phyloP scores from a whole-genome alignment of 2,888 invertebrate species.

The Omphaloscelis lunosa region DNA sequence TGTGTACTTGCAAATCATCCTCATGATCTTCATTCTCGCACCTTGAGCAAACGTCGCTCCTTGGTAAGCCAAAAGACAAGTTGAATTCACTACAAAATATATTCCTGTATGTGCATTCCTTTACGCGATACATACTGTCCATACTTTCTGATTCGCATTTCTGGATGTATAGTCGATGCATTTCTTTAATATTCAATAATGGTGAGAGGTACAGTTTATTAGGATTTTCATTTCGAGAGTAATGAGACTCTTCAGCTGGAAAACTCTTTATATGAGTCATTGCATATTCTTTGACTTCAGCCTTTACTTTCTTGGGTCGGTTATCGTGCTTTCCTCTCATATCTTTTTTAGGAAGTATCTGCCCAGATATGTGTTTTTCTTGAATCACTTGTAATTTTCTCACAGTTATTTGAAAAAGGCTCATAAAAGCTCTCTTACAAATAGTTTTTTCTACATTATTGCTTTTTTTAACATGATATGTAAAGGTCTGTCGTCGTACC shows the following conservation, averaged over 20 bases:
- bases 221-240: slow-evolving; percentile 1
- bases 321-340: not conserved
- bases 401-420: not conserved
- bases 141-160: slow-evolving; percentile 11
- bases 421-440: not conserved
- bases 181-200: slow-evolving; percentile 11
- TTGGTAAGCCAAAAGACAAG: slow-evolving; percentile 5
- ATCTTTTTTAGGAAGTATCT: not conserved
- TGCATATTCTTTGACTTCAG: slow-evolving; percentile 1
- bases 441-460: not conserved
- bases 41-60: slow-evolving; percentile 7
- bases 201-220: slow-evolving; percentile 1
- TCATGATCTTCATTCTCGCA: slow-evolving; percentile 12
- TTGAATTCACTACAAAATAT: slow-evolving; percentile 13
- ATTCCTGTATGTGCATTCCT: slow-evolving; percentile 12
- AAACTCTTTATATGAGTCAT: not conserved
- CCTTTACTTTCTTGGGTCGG: not conserved
- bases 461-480: slow-evolving; percentile 1
- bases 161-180: slow-evolving; percentile 12
- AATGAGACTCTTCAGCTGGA: not conserved
- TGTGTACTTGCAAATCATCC: slow-evolving; percentile 1
- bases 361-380: slow-evolving; percentile 1
- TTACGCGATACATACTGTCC: slow-evolving; percentile 12
- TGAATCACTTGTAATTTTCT: not conserved
- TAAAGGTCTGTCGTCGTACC: slow-evolving; percentile 1